Evolutionary conservation across 2,888 invertebrate genomes (phyloP).

Genomic region (Bugula neritina): DNA sequence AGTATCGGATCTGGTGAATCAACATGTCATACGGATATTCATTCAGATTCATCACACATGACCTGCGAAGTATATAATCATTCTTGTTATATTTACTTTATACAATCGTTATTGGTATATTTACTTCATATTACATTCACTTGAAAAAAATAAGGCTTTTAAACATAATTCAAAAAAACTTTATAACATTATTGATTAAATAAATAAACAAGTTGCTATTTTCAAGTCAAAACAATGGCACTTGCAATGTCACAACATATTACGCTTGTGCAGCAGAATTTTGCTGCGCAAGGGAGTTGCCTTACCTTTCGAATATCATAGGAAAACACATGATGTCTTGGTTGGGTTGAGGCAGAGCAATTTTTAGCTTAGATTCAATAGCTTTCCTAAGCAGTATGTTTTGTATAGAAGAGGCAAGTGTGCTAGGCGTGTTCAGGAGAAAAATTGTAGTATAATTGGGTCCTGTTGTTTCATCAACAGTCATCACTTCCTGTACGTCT

Average conservation of each 20-base stretch:
- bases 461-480: background rate
- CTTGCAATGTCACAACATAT: too few species aligned
- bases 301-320: conserved; percentile 1
- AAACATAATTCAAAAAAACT: too few species aligned
- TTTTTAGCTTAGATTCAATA: background rate
- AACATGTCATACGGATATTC: conserved; percentile 3
- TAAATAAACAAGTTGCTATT: too few species aligned
- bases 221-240: too few species aligned
- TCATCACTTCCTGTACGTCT: background rate
- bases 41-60: background rate
- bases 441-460: background rate
- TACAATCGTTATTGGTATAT: too few species aligned
- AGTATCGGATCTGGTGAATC: background rate
- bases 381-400: conserved; percentile 6
- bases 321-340: conserved; percentile 4
- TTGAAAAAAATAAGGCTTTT: too few species aligned
- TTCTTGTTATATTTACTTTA: too few species aligned
- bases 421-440: background rate
- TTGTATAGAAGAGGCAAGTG: background rate
- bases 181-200: too few species aligned
- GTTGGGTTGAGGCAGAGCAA: conserved; percentile 1
- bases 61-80: too few species aligned
- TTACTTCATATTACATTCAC: too few species aligned
- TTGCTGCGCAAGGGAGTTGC: too few species aligned
- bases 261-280: too few species aligned